Percentiles rank a stretch among this genome's conserved stretches.
Evolutionary conservation across 1,140 invertebrate genomes (phyloP).

Genomic region (Aphelenchoides fujianensis): DNA sequence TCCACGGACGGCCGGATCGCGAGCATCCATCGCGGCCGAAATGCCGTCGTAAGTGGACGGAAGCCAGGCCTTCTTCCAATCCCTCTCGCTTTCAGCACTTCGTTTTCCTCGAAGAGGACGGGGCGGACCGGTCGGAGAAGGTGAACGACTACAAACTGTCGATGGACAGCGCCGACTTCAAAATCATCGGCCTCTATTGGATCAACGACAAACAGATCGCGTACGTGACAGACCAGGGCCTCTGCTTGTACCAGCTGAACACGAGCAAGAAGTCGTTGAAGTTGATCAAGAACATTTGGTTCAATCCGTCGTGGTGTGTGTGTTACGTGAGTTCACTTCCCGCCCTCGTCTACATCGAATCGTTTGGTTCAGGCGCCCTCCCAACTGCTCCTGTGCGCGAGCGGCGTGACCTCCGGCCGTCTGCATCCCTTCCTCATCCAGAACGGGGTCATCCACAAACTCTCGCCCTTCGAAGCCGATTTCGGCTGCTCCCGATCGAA

Average conservation of each 20-base stretch:
- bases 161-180: background rate
- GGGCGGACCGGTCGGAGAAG: background rate
- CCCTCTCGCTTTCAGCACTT: conserved; percentile 25
- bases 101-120: conserved; percentile 29
- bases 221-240: conserved; percentile 25
- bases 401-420: conserved; percentile 18
- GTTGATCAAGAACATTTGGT: conserved; percentile 20
- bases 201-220: conserved; percentile 25
- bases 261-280: conserved; percentile 29
- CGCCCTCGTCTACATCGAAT: background rate
- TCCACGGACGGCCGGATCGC: conserved; percentile 28
- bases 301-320: conserved; percentile 21
- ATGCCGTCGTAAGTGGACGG: conserved; percentile 17
- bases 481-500: conserved; percentile 28
- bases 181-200: conserved; percentile 27
- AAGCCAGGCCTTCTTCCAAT: too few relatives aligned
- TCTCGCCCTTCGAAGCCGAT: conserved; percentile 35
- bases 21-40: conserved; percentile 21
- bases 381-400: conserved; percentile 29
- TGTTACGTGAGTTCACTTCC: conserved; percentile 29
- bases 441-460: conserved; percentile 32
- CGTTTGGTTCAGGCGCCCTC: conserved; percentile 31
- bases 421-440: conserved; percentile 33
- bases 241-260: conserved; percentile 31
- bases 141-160: conserved; percentile 19